Evolutionary conservation across 2,113 vertebrate genomes (phyloP).

Genomic region (Ascaphus truei): DNA sequence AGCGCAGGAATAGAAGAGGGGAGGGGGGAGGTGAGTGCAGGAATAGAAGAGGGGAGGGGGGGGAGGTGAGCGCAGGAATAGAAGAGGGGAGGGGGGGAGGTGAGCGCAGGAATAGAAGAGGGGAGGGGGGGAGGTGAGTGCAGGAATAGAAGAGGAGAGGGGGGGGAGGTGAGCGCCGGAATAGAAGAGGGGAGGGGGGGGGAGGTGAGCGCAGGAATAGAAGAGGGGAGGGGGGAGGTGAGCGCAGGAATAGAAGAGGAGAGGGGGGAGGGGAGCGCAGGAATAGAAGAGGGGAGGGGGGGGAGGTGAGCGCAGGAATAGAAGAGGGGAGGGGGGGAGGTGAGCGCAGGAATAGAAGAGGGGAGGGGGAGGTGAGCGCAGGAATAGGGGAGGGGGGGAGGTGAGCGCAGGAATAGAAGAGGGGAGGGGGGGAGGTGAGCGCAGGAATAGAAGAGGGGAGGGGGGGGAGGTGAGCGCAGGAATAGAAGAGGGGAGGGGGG

Average conservation of each 20-base stretch:
- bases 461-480: constrained; percentile 80
- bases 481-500: not conserved
- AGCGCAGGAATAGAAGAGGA: constrained; percentile 77
- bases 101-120: constrained; percentile 78
- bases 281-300: not conserved
- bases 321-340: constrained; percentile 89
- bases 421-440: not conserved
- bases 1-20: constrained; percentile 26
- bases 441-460: constrained; percentile 88
- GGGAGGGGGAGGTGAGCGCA: not conserved
- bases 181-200: constrained; percentile 88
- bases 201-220: constrained; percentile 71
- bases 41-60: constrained; percentile 89
- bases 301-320: constrained; percentile 58
- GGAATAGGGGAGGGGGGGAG: constrained; percentile 90
- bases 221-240: not conserved
- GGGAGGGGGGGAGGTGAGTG: constrained; percentile 87
- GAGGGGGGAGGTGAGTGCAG: not conserved
- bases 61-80: constrained; percentile 71
- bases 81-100: not conserved
- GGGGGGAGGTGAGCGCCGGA: no score
- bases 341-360: constrained; percentile 45
- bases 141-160: not conserved
- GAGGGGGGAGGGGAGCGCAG: constrained; percentile 80
- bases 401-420: constrained; percentile 51